A percentile compares a stretch with the other conserved stretches of the same genome.
phyloP scores from a whole-genome alignment of 2,888 invertebrate species.

The Halocaridina rubra region DNA sequence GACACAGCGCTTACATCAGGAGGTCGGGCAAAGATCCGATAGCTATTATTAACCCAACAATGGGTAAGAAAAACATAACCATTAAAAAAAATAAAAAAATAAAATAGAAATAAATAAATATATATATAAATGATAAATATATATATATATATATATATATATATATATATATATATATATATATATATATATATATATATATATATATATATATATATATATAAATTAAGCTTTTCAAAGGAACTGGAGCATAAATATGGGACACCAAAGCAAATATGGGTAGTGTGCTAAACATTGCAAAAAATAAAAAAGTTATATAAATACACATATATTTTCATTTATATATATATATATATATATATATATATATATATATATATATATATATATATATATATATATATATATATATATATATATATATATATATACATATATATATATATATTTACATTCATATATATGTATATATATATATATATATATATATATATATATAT shows the following conservation, averaged over 20 bases:
- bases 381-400: not conserved
- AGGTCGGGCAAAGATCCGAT: conserved; percentile 52
- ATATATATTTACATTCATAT: too few species aligned
- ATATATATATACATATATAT: too few species aligned
- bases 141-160: conserved; percentile 24
- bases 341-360: not conserved
- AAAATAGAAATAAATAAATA: too few species aligned
- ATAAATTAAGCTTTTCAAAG: not conserved
- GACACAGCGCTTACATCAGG: not conserved
- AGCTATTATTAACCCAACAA: too few species aligned
- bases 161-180: conserved; percentile 13
- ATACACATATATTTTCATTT: too few species aligned
- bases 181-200: not conserved
- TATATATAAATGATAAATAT: too few species aligned
- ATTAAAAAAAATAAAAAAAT: not conserved
- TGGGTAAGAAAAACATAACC: too few species aligned
- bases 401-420: too few species aligned
- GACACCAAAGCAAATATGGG: too few species aligned
- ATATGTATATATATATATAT: too few species aligned
- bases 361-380: not conserved
- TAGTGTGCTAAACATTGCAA: not conserved
- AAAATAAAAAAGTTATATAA: not conserved
- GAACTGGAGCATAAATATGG: too few species aligned
- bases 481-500: too few species aligned
- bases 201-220: not conserved